Conservation (phyloP, 1,140 invertebrate species). For the Zelostemma sp. region DNA sequence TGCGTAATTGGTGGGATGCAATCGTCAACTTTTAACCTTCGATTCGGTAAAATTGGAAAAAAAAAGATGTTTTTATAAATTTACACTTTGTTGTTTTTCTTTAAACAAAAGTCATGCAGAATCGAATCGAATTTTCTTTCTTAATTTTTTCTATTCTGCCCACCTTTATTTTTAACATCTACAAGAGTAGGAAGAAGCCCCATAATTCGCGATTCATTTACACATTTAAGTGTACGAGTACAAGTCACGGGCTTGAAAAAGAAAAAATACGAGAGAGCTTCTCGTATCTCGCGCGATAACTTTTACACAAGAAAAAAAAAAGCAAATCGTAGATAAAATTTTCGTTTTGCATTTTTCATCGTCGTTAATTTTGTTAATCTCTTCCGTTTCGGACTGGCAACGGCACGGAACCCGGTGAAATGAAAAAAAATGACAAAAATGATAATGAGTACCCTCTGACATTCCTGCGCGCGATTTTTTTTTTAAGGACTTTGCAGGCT, state of each 20-base stretch:
- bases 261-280: slow-evolving; percentile 3
- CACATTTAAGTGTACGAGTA: slow-evolving; percentile 2
- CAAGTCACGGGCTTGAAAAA: slow-evolving; percentile 8
- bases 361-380: slow-evolving; percentile 29
- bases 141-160: slow-evolving; percentile 5
- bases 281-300: not conserved
- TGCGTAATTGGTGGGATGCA: slow-evolving; percentile 8
- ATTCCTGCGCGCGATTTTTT: slow-evolving; percentile 35
- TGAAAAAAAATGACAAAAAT: slow-evolving; percentile 13
- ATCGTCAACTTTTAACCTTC: not conserved
- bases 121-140: slow-evolving; percentile 1
- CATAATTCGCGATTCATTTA: slow-evolving; percentile 18
- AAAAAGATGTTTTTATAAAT: no score
- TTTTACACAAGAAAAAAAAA: slow-evolving; percentile 19
- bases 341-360: slow-evolving; percentile 25
- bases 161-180: slow-evolving; percentile 11
- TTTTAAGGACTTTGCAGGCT: slow-evolving; percentile 3
- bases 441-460: slow-evolving; percentile 22
- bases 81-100: not conserved
- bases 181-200: slow-evolving; percentile 7
- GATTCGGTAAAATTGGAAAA: not conserved
- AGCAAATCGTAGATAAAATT: slow-evolving; percentile 23
- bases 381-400: slow-evolving; percentile 29
- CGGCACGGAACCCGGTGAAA: slow-evolving; percentile 39
- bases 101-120: not conserved